Conservation (phyloP, 2,797 vertebrate genomes). For the Sebastolobus alascanus region DNA sequence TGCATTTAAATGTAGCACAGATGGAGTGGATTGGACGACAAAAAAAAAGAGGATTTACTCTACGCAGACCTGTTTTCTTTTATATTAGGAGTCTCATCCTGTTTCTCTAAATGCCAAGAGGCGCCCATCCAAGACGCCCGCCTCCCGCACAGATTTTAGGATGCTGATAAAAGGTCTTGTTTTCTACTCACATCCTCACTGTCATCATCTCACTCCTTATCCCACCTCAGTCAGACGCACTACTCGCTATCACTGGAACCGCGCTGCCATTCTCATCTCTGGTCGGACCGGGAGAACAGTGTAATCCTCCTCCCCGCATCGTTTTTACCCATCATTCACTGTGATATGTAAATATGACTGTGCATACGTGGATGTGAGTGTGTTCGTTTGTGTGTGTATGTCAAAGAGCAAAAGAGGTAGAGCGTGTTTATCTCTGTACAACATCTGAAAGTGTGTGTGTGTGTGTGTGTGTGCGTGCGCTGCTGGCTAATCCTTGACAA, state of each 20-base stretch:
- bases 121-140: constrained; percentile 35
- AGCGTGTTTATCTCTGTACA: constrained; percentile 73
- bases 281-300: constrained; percentile 67
- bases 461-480: constrained; percentile 59
- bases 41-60: constrained; percentile 35
- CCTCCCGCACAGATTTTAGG: constrained; percentile 55
- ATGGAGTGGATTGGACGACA: constrained; percentile 55
- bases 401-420: constrained; percentile 58
- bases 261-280: constrained; percentile 75
- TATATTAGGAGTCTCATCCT: constrained; percentile 56
- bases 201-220: constrained; percentile 73
- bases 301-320: constrained; percentile 63
- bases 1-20: constrained; percentile 79
- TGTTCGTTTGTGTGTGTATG: constrained; percentile 24
- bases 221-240: constrained; percentile 66
- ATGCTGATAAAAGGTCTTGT: constrained; percentile 63
- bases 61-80: constrained; percentile 56
- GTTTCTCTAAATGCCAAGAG: constrained; percentile 57
- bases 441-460: constrained; percentile 61
- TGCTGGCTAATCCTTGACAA: constrained; percentile 88
- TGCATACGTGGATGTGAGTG: constrained; percentile 53
- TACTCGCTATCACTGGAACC: constrained; percentile 62
- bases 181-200: constrained; percentile 72
- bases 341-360: constrained; percentile 88
- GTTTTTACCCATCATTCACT: constrained; percentile 84